Percentiles rank a stretch among this genome's conserved stretches.
These are phyloP conservation scores for Desmophyllum pertusum DNA, from an alignment of 92 coral and sea anemone species.

Conservation along the genomic window DNA sequence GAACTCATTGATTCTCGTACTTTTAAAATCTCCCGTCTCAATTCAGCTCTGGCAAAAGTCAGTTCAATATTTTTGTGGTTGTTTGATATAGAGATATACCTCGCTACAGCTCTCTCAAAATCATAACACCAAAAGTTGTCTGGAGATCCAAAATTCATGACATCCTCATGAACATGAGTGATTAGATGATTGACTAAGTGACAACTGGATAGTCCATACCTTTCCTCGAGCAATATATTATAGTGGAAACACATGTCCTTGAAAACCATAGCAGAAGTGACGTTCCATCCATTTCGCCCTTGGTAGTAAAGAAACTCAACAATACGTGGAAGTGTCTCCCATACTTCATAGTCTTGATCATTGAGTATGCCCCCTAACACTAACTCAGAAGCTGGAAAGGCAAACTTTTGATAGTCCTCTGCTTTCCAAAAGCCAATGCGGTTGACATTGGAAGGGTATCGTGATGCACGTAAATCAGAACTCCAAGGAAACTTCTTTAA, in stretches of 20 bases:
- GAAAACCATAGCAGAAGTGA: conserved; percentile 16
- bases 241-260: conserved; percentile 24
- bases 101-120: conserved; percentile 39
- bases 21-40: conserved; percentile 33
- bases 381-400: too few species aligned
- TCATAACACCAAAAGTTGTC: conserved; percentile 45
- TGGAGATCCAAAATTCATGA: conserved; percentile 39
- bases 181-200: too few species aligned
- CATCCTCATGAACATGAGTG: conserved; percentile 24
- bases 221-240: conserved; percentile 35
- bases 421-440: conserved; percentile 38
- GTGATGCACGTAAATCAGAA: conserved; percentile 7
- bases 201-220: conserved; percentile 29
- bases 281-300: conserved; percentile 44
- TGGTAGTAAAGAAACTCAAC: conserved; percentile 32
- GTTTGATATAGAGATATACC: conserved; percentile 30
- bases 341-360: conserved; percentile 16
- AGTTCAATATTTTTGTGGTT: conserved; percentile 42
- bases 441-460: neutral
- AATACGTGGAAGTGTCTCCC: conserved; percentile 30
- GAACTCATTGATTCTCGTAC: conserved; percentile 5
- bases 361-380: conserved; percentile 25
- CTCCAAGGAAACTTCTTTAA: conserved; percentile 7
- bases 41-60: conserved; percentile 49
- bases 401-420: conserved; percentile 41